Evolutionary conservation across 2,888 invertebrate genomes (phyloP).

Genomic region (Phaedon cochleariae): DNA sequence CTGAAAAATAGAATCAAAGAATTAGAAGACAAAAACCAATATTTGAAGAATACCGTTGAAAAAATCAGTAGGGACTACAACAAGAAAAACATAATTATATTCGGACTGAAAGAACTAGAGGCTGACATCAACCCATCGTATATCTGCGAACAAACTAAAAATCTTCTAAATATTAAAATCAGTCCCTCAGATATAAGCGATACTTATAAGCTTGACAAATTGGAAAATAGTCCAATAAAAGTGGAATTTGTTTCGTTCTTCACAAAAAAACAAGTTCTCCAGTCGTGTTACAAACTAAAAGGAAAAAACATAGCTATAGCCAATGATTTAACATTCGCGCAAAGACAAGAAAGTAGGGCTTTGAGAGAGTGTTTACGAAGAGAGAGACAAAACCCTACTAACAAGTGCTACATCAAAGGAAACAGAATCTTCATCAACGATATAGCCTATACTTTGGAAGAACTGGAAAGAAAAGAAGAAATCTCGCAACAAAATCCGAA

Average conservation of each 20-base stretch:
- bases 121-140: too few relatives aligned
- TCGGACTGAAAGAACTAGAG: too few relatives aligned
- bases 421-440: slow-evolving; percentile 10
- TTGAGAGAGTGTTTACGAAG: background rate
- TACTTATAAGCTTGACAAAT: too few relatives aligned
- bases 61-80: too few relatives aligned
- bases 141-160: slow-evolving; percentile 3
- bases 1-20: too few relatives aligned
- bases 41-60: too few relatives aligned
- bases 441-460: too few relatives aligned
- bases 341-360: too few relatives aligned
- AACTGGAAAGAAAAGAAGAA: slow-evolving; percentile 16
- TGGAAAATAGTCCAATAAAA: slow-evolving; percentile 8
- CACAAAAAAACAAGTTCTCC: slow-evolving; percentile 9
- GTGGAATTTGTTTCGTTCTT: slow-evolving; percentile 13
- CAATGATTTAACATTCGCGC: slow-evolving; percentile 6
- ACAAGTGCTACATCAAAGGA: slow-evolving; percentile 11
- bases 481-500: slow-evolving; percentile 4
- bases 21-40: too few relatives aligned
- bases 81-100: too few relatives aligned
- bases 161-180: slow-evolving; percentile 6
- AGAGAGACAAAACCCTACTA: slow-evolving; percentile 10
- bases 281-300: too few relatives aligned
- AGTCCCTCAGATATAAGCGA: too few relatives aligned
- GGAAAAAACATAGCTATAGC: background rate